Conservation (phyloP, 2,797 vertebrate genomes). For the Paedocypris micromegethes region DNA sequence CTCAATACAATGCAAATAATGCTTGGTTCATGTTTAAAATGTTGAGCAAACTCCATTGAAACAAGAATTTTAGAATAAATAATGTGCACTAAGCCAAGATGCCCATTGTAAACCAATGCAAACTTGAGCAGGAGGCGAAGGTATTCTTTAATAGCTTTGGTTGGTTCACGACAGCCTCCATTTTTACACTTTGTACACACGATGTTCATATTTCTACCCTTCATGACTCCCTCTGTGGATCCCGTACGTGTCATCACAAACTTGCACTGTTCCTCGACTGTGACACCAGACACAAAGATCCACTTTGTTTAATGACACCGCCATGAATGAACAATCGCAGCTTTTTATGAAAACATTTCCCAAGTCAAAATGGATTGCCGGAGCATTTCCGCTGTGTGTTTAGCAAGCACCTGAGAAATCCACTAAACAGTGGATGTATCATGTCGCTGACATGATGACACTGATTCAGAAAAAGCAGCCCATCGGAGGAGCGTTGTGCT, state of each 20-base stretch:
- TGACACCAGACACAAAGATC: slow-evolving; percentile 8
- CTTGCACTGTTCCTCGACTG: slow-evolving; percentile 36
- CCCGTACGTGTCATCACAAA: slow-evolving; percentile 32
- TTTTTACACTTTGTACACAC: not conserved
- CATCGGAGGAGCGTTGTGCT: slow-evolving; percentile 14
- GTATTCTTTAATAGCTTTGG: slow-evolving; percentile 54
- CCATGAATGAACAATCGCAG: slow-evolving; percentile 11
- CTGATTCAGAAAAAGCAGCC: slow-evolving; percentile 39
- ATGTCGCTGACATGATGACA: slow-evolving; percentile 42
- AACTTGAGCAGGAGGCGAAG: slow-evolving; percentile 57
- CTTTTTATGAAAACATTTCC: slow-evolving; percentile 29
- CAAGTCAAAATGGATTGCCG: not conserved
- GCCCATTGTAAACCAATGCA: too few species aligned
- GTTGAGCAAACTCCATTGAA: too few species aligned
- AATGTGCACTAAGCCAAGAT: too few species aligned
- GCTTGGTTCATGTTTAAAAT: too few species aligned
- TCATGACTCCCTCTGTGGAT: slow-evolving; percentile 30
- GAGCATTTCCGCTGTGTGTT: slow-evolving; percentile 1
- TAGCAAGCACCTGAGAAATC: slow-evolving; percentile 13
- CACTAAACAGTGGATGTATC: slow-evolving; percentile 29
- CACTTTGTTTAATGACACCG: slow-evolving; percentile 12
- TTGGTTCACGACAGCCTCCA: slow-evolving; percentile 30
- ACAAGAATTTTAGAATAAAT: too few species aligned
- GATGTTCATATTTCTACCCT: slow-evolving; percentile 44
- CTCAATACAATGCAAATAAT: too few species aligned